Evolutionary conservation across 2,888 invertebrate genomes (phyloP), one percentile per base, ranked within the genome.

Genomic region (Scrobipalpa atriplicella): DNA sequence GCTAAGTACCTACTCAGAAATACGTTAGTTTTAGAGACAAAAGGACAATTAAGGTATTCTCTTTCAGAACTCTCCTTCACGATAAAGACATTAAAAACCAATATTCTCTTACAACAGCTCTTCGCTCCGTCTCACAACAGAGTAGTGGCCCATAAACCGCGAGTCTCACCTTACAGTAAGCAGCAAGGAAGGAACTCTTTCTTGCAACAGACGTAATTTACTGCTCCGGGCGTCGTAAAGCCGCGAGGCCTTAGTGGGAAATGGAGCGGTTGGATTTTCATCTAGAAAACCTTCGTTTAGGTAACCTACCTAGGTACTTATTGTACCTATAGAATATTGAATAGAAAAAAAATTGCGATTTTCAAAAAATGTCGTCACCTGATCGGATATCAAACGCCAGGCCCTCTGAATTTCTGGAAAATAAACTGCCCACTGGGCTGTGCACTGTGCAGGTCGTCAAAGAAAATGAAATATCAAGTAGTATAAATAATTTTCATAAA

Each of bases 101-200:
- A 60, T 60, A 19, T 29, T 21, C 21, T n/a, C 21, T 16, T 16
- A 8, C n/a, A 36, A 19, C 8, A 21, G 36, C 36, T 8, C 10
- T 21, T 16, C 11, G 36, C 2, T 18, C 36, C 16, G 21, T 56
- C 56, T 39, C 39, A 47, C n/a, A 16, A 60, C 58, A 38, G 21
- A 38, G 58, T 60, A 19, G 58, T 60, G 58, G 58, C 38, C 29
- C 21, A 60, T 60, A 60, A 60, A 60, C 36, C 16, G 16, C 52
- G 75, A 63, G 71, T 69, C 78, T 74, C 81, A 85, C 83, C 83
- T 82, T 80, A 81, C 78, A 80, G 80, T n/a, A n/a, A n/a, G n/a
- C n/a, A n/a, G n/a, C n/a, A n/a, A n/a, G n/a, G 78, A 80, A 78
- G 69, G 74, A 81, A 85, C 81, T 84, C 84, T 83, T 84, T 78